A percentile compares a stretch with the other conserved stretches of the same genome.
phyloP scores from a whole-genome alignment of 53 echinoderm and acorn worm species.

The Echinometra lucunter region DNA sequence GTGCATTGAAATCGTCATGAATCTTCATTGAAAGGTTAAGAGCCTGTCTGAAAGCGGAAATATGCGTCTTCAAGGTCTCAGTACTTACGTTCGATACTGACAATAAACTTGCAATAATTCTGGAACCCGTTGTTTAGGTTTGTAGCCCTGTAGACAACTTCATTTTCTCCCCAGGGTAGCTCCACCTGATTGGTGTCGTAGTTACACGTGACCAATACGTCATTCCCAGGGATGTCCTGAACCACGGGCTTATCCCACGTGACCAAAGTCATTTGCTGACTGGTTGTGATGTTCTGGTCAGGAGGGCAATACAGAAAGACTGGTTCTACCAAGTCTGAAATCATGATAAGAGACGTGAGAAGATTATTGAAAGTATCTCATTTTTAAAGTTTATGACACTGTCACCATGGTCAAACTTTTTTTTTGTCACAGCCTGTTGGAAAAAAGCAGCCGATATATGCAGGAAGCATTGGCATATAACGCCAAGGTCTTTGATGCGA shows the following conservation, averaged over 20 bases:
- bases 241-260: conserved; percentile 78
- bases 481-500: no score
- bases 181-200: conserved; percentile 37
- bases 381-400: no score
- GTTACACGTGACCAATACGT: conserved; percentile 77
- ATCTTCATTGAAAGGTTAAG: no score
- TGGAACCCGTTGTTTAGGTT: conserved; percentile 73
- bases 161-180: conserved; percentile 66
- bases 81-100: conserved; percentile 70
- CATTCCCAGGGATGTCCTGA: conserved; percentile 74
- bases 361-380: no score
- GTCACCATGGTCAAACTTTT: no score
- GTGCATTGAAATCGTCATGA: no score
- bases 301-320: conserved; percentile 70
- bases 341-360: not conserved
- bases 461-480: no score
- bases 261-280: conserved; percentile 53
- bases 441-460: no score
- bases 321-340: conserved; percentile 74
- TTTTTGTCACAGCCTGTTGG: no score
- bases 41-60: no score
- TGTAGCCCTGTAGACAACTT: conserved; percentile 72
- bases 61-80: not conserved
- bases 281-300: conserved; percentile 63
- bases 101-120: conserved; percentile 70